A percentile compares a stretch with the other conserved stretches of the same genome.
Evolutionary conservation across 2,797 vertebrate genomes (phyloP).

Genomic region (Eurystomus glaucurus): DNA sequence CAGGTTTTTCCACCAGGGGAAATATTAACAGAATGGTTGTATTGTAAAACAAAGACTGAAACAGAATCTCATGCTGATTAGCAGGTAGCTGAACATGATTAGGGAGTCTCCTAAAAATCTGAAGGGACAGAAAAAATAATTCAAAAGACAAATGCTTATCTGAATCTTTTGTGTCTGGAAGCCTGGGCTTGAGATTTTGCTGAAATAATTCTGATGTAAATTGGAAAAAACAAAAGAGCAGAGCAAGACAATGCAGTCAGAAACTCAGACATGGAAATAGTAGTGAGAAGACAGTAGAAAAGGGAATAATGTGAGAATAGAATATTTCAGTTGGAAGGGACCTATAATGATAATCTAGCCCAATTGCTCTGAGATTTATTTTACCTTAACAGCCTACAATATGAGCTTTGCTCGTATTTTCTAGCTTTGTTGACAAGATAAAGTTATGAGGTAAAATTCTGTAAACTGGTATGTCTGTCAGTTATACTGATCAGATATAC

Average conservation of each 20-base stretch:
- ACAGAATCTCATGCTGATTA: background rate
- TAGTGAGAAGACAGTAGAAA: background rate
- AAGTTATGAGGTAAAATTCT: background rate
- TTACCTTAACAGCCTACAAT: background rate
- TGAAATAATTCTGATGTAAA: conserved; percentile 2
- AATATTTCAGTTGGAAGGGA: background rate
- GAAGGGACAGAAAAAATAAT: background rate
- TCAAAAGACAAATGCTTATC: background rate
- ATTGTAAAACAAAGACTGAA: background rate
- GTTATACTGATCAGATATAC: background rate
- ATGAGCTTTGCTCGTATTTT: background rate
- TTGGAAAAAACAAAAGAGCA: background rate
- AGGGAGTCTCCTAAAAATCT: background rate
- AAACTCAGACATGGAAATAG: background rate
- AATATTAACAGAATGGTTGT: background rate
- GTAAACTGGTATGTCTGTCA: background rate
- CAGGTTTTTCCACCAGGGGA: background rate
- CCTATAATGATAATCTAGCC: background rate
- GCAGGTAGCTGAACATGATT: background rate
- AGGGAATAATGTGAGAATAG: background rate
- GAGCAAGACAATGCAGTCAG: background rate
- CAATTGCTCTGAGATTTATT: background rate
- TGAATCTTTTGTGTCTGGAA: background rate
- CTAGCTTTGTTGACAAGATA: background rate
- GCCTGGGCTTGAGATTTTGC: background rate